Conservation (phyloP, 2,888 invertebrate genomes). For the Chorisops tibialis region DNA sequence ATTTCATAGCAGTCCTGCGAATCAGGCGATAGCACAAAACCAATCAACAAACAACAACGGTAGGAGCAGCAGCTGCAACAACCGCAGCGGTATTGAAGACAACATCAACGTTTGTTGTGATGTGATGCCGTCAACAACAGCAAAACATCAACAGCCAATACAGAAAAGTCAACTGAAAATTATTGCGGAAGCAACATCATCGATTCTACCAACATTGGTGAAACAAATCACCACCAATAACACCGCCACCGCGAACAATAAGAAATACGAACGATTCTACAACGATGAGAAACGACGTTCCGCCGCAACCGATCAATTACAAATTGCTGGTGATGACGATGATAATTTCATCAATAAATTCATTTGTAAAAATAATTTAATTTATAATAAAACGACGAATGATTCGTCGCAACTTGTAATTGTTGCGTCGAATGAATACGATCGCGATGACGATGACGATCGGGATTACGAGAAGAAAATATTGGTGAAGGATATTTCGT, state of each 20-base stretch:
- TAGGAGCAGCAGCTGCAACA: neutral
- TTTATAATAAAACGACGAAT: constrained; percentile 8
- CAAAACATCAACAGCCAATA: neutral
- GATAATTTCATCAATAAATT: constrained; percentile 24
- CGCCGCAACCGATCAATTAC: neutral
- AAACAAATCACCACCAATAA: no score
- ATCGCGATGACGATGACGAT: constrained; percentile 1
- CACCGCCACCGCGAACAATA: no score
- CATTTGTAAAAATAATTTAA: constrained; percentile 28
- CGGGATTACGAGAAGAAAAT: neutral
- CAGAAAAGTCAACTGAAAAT: neutral
- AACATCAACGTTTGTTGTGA: neutral
- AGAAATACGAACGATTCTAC: no score
- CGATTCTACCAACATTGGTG: no score
- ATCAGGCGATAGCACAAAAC: neutral
- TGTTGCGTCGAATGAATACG: neutral
- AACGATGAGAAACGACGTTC: neutral
- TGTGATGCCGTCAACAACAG: no score
- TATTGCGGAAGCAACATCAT: no score
- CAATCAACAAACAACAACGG: neutral
- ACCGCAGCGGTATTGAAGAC: neutral
- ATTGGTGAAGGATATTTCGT: neutral
- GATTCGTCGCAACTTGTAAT: neutral
- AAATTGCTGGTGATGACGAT: no score
- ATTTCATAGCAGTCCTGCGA: constrained; percentile 43